A percentile compares a stretch with the other conserved stretches of the same genome.
Conservation (phyloP, 2,888 invertebrate genomes). For the Lasioglossum malachurum region DNA sequence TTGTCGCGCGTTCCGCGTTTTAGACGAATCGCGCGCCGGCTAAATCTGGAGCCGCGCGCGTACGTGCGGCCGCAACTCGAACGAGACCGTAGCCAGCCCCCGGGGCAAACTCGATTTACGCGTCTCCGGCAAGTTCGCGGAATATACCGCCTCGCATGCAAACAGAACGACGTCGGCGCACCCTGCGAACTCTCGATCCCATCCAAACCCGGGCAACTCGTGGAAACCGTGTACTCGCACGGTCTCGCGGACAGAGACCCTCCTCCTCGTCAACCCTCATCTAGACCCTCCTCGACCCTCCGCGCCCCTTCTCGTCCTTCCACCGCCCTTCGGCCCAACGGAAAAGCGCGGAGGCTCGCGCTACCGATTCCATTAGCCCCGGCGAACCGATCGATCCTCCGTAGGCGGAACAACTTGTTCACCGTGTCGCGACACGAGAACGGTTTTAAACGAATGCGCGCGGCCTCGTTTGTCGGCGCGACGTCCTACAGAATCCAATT, state of each 20-base stretch:
- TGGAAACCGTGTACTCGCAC: background rate
- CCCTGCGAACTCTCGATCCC: background rate
- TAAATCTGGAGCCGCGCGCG: conserved; percentile 25
- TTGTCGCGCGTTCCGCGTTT: conserved; percentile 18
- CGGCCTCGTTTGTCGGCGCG: conserved; percentile 8
- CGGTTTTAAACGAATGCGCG: conserved; percentile 14
- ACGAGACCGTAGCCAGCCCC: conserved; percentile 26
- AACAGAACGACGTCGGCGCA: conserved; percentile 19
- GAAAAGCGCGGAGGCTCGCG: conserved; percentile 6
- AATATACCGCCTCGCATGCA: conserved; percentile 54
- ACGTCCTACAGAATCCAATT: conserved; percentile 8
- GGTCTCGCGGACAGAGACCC: background rate
- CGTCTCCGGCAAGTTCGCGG: conserved; percentile 51
- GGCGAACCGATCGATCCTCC: conserved; percentile 14
- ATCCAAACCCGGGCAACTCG: background rate
- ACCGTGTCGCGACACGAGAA: conserved; percentile 7
- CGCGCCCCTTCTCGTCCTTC: background rate
- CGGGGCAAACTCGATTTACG: conserved; percentile 58
- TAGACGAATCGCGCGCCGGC: conserved; percentile 36
- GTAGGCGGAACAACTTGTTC: conserved; percentile 20
- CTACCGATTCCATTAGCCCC: conserved; percentile 15
- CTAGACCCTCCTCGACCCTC: background rate
- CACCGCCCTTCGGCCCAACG: background rate
- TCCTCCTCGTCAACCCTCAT: background rate
- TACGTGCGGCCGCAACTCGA: conserved; percentile 45